These are phyloP conservation scores for Ochropacha duplaris DNA, from an alignment of 2,888 invertebrate genomes.

Conservation along the genomic window DNA sequence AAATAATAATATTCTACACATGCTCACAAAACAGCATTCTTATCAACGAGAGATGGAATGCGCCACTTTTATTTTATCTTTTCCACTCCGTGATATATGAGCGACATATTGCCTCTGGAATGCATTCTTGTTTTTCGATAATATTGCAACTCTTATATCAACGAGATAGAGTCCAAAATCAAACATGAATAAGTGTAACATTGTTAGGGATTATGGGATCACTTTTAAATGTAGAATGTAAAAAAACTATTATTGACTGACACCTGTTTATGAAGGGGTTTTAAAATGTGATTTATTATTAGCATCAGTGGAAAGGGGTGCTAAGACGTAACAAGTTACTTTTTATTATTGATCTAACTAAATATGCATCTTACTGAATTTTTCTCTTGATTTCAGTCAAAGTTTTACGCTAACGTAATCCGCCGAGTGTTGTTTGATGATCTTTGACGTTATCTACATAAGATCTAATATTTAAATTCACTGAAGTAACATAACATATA, in stretches of 20 bases:
- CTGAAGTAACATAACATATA: too few relatives aligned
- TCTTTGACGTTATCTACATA: too few relatives aligned
- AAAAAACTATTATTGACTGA: neutral
- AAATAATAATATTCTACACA: constrained; percentile 13
- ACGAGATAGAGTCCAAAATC: neutral
- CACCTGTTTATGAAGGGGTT: neutral
- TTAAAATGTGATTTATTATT: neutral
- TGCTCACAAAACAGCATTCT: constrained; percentile 27
- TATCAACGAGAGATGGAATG: constrained; percentile 31
- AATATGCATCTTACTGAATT: too few relatives aligned
- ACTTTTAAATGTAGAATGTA: neutral
- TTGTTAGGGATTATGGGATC: neutral
- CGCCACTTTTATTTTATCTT: constrained; percentile 29
- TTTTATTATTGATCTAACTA: too few relatives aligned
- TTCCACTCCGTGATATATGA: constrained; percentile 8
- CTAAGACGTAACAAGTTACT: too few relatives aligned
- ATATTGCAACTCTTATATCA: neutral
- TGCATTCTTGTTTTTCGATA: constrained; percentile 11
- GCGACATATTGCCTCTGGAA: constrained; percentile 8
- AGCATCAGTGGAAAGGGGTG: neutral
- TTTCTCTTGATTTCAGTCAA: too few relatives aligned
- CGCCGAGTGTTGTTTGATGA: too few relatives aligned
- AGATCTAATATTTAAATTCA: too few relatives aligned
- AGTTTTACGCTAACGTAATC: too few relatives aligned
- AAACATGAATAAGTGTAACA: neutral